Percentiles rank a stretch among this genome's conserved stretches.
Conservation (phyloP, 2,113 vertebrate genomes). For the Gobius niger region DNA sequence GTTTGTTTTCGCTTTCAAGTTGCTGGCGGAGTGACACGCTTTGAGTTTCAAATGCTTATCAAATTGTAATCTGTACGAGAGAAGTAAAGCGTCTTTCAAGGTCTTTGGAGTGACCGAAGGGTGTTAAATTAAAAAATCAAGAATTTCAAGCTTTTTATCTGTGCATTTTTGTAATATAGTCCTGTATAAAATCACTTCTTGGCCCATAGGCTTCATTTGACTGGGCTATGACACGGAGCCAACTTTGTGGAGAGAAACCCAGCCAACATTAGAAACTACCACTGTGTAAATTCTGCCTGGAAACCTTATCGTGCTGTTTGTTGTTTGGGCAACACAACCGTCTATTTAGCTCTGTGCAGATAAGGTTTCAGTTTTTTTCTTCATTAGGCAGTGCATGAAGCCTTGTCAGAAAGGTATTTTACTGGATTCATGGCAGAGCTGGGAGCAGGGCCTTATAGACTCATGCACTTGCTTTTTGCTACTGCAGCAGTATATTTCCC, state of each 20-base stretch:
- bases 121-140: too few species aligned
- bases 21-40: constrained; percentile 37
- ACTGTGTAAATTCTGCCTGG: too few species aligned
- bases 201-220: too few species aligned
- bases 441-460: constrained; percentile 21
- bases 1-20: constrained; percentile 49
- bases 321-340: constrained; percentile 6
- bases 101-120: too few species aligned
- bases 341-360: constrained; percentile 12
- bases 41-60: constrained; percentile 35
- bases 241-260: too few species aligned
- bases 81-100: neutral
- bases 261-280: too few species aligned
- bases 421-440: constrained; percentile 13
- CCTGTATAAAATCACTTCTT: too few species aligned
- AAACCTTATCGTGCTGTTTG: too few species aligned
- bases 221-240: too few species aligned
- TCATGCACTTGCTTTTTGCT: constrained; percentile 54
- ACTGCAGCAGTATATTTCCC: constrained; percentile 19
- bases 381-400: constrained; percentile 20
- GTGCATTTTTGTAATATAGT: too few species aligned
- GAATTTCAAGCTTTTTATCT: too few species aligned
- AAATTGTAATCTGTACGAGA: neutral
- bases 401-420: constrained; percentile 41
- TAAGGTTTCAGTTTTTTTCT: constrained; percentile 28